A percentile compares a stretch with the other conserved stretches of the same genome.
phyloP scores from a whole-genome alignment of 2,888 invertebrate genomes.

The Cyclophora albipunctata region DNA sequence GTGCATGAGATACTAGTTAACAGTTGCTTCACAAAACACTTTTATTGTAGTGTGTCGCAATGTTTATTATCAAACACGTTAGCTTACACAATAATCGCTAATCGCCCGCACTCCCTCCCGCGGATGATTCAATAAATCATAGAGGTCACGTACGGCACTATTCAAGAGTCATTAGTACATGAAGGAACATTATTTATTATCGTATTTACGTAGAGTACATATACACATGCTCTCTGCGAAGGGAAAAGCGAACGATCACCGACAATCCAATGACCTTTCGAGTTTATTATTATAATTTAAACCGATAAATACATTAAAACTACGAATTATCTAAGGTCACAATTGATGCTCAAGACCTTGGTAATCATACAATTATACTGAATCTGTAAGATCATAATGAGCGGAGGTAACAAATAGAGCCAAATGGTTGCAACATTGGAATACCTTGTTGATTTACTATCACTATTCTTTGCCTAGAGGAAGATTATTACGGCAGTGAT shows the following conservation, averaged over 20 bases:
- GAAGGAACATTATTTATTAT: slow-evolving; percentile 20
- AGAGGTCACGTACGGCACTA: slow-evolving; percentile 26
- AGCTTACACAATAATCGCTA: too few relatives aligned
- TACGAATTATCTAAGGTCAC: not conserved
- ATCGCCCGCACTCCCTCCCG: slow-evolving; percentile 6
- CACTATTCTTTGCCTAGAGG: slow-evolving; percentile 2
- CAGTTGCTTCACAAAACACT: not conserved
- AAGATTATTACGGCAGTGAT: slow-evolving; percentile 4
- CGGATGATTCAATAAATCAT: slow-evolving; percentile 14
- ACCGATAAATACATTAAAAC: not conserved
- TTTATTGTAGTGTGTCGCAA: not conserved
- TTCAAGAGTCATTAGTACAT: slow-evolving; percentile 25
- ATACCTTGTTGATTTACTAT: slow-evolving; percentile 5
- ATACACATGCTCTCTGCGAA: slow-evolving; percentile 1
- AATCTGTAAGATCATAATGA: not conserved
- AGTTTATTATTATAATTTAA: not conserved
- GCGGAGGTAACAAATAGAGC: slow-evolving; percentile 5
- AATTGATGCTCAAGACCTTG: not conserved
- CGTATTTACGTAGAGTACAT: not conserved
- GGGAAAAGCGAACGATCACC: slow-evolving; percentile 7
- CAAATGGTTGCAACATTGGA: not conserved
- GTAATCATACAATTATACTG: not conserved
- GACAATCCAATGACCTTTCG: slow-evolving; percentile 5
- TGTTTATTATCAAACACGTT: slow-evolving; percentile 7
- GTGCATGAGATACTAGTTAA: too few relatives aligned